Percentiles rank a stretch among this genome's conserved stretches.
Evolutionary conservation across 2,797 vertebrate species (phyloP).

Genomic region (Macroramphosus scolopax): DNA sequence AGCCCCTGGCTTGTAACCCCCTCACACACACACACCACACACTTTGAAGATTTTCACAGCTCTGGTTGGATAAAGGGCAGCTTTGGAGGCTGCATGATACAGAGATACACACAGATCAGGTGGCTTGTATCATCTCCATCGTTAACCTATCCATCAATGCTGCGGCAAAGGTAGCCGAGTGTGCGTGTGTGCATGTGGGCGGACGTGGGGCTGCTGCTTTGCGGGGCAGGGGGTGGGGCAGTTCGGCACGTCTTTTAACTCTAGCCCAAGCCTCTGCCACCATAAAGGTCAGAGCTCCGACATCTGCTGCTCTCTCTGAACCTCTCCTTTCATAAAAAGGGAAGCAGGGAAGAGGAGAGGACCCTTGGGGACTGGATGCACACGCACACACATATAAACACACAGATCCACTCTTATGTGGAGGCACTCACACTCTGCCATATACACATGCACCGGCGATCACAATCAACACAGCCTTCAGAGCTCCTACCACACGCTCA

Average conservation of each 20-base stretch:
- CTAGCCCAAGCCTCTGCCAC: conserved; percentile 64
- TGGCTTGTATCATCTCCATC: conserved; percentile 41
- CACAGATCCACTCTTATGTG: conserved; percentile 38
- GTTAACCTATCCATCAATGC: conserved; percentile 46
- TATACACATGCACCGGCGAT: conserved; percentile 20
- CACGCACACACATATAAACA: conserved; percentile 13
- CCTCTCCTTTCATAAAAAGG: conserved; percentile 70
- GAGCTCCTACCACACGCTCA: conserved; percentile 37
- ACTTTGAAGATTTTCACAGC: conserved; percentile 64
- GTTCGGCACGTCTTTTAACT: conserved; percentile 66
- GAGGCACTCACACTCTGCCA: conserved; percentile 17
- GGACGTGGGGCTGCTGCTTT: conserved; percentile 37
- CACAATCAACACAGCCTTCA: conserved; percentile 15
- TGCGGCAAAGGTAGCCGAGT: conserved; percentile 16
- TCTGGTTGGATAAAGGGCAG: conserved; percentile 29
- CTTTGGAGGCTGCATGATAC: conserved; percentile 41
- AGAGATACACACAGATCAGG: conserved; percentile 50
- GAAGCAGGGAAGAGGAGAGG: conserved; percentile 69
- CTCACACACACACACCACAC: conserved; percentile 16
- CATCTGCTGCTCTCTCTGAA: conserved; percentile 75
- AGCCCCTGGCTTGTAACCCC: no score
- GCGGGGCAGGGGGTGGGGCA: conserved; percentile 13
- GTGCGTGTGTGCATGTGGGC: conserved; percentile 9
- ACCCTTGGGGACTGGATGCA: conserved; percentile 61
- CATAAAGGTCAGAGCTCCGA: conserved; percentile 74